These are phyloP conservation scores for Sparidentex hasta DNA, from an alignment of 2,797 vertebrate species.

Conservation along the genomic window DNA sequence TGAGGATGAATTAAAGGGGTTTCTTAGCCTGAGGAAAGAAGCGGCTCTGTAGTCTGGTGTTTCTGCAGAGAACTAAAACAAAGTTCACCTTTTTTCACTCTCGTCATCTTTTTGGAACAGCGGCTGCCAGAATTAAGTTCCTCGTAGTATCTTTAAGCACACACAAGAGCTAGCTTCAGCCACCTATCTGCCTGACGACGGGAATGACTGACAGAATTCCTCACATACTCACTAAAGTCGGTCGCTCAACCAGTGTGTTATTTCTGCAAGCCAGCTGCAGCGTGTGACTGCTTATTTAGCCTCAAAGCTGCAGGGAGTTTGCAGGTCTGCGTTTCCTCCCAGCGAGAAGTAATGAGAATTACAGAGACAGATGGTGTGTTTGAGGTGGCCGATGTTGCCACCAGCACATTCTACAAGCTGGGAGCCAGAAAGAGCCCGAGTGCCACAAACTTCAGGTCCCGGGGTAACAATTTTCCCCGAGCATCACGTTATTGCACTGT, in stretches of 20 bases:
- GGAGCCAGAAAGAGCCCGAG: slow-evolving; percentile 22
- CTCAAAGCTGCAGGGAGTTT: slow-evolving; percentile 32
- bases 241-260: slow-evolving; percentile 4
- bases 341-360: slow-evolving; percentile 51
- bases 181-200: no score
- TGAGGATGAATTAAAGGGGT: no score
- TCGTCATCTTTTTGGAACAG: no score
- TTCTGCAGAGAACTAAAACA: no score
- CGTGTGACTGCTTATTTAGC: slow-evolving; percentile 43
- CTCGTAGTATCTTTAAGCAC: no score
- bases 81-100: no score
- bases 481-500: slow-evolving; percentile 61
- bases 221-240: neutral
- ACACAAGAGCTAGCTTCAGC: no score
- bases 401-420: slow-evolving; percentile 29
- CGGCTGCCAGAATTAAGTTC: no score
- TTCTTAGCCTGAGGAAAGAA: no score
- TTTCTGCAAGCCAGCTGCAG: slow-evolving; percentile 16
- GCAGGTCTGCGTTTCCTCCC: slow-evolving; percentile 32
- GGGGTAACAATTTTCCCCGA: slow-evolving; percentile 45
- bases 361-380: slow-evolving; percentile 61
- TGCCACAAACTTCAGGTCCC: slow-evolving; percentile 50
- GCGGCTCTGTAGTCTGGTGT: no score
- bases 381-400: slow-evolving; percentile 19
- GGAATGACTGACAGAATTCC: no score